Evolutionary conservation across 2,888 invertebrate genomes (phyloP), one percentile per base, ranked within the genome.

Genomic region (Lamellibrachia satsuma): DNA sequence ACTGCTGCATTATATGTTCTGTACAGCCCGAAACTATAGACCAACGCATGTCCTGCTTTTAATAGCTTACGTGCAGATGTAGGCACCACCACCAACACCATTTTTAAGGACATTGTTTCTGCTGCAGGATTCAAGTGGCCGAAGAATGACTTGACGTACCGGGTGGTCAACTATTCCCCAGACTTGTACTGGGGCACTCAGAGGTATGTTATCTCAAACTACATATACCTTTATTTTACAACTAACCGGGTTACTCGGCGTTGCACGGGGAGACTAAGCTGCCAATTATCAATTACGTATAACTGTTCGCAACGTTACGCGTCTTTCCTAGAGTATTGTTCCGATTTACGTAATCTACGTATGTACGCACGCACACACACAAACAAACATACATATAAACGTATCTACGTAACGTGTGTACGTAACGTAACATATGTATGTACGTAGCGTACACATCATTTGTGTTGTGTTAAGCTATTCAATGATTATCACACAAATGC

Each of bases 71-170:
- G 1, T 39, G 39, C n/a, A n/a, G n/a, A n/a, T n/a, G n/a, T n/a
- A n/a, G n/a, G n/a, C 39, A 39, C 39, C 39, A 39, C 39, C 39
- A 22, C 6, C 22, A 22, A 22, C 2, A 75, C 3, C 39, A 22
- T 75, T 75, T n/a, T 75, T 75, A 15, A 75, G 3, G 75, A 22
- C 75, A 22, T n/a, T 75, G 75, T 75, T 75, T 75, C 75, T 75
- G 75, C 90, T 92, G 52, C 90, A 93, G 93, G 93, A 27, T 93
- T 92, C 93, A 94, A 94, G 90, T 96, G 96, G 96, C 94, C 94
- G 39, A 95, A 95, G 91, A 94, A 93, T 7, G 92, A 93, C 3
- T 90, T 96, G 0, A 95, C 94, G 0, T 96, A 95, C 94, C 95
- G 94, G 91, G 92, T 95, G 8, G 93, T 94, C 27, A 95, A 95